A percentile compares a stretch with the other conserved stretches of the same genome.
These are phyloP conservation scores for Hartigia nigra DNA, from an alignment of 2,888 invertebrate species.

Conservation along the genomic window DNA sequence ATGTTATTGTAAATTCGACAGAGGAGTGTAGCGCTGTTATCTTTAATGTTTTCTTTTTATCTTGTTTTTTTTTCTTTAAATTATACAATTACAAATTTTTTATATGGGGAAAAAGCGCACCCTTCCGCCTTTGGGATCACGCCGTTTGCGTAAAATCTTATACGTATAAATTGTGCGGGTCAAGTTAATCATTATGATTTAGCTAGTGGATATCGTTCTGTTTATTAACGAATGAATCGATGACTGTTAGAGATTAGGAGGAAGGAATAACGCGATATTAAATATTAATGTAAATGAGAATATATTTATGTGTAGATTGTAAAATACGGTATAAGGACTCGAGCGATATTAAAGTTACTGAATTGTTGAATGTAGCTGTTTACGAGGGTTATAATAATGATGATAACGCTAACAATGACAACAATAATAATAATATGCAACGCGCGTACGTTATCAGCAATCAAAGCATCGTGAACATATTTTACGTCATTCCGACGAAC, in stretches of 20 bases:
- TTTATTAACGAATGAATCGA: constrained; percentile 14
- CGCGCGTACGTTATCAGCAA: background rate
- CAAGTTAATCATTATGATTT: background rate
- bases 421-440: background rate
- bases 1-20: background rate
- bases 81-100: background rate
- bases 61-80: background rate
- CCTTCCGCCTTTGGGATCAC: background rate
- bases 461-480: background rate
- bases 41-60: background rate
- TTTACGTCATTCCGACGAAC: background rate
- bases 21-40: background rate
- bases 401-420: background rate
- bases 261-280: constrained; percentile 18
- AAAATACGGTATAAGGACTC: constrained; percentile 40
- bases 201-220: background rate
- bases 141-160: background rate
- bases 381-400: constrained; percentile 30
- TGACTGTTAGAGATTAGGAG: constrained; percentile 22
- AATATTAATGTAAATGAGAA: constrained; percentile 15
- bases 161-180: background rate
- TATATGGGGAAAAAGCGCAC: background rate
- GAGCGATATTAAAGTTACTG: constrained; percentile 41
- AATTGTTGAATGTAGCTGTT: constrained; percentile 49
- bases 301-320: constrained; percentile 49